Evolutionary conservation across 2,797 vertebrate species (phyloP).

Genomic region (Muscicapa comitata): DNA sequence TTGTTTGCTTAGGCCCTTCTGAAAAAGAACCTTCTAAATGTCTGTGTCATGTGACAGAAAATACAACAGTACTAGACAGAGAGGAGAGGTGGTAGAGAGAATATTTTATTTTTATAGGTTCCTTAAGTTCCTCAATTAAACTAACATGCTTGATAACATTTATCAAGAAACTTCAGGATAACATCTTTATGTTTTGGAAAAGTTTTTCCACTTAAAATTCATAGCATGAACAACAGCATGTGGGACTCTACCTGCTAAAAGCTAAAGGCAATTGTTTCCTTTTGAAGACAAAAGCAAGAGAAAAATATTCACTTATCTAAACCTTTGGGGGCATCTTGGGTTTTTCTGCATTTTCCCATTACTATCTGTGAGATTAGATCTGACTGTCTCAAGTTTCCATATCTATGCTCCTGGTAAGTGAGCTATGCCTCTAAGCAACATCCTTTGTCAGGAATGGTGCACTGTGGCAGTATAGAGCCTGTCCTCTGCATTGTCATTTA

Average conservation of each 20-base stretch:
- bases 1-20: not conserved
- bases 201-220: not conserved
- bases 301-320: constrained; percentile 38
- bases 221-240: not conserved
- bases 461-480: not conserved
- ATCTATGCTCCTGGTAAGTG: not conserved
- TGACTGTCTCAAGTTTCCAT: not conserved
- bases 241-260: constrained; percentile 10
- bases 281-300: constrained; percentile 17
- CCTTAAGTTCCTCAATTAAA: not conserved
- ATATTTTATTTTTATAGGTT: not conserved
- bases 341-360: not conserved
- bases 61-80: not conserved
- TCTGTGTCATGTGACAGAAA: not conserved
- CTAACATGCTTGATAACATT: not conserved
- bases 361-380: constrained; percentile 19
- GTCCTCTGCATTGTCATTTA: not conserved
- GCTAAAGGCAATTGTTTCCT: not conserved
- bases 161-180: not conserved
- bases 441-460: not conserved
- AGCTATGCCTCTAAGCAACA: not conserved
- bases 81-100: not conserved
- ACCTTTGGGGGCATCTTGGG: not conserved
- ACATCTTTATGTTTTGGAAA: not conserved
- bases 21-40: not conserved